Percentiles rank a stretch among this genome's conserved stretches.
phyloP scores from a whole-genome alignment of 2,113 vertebrate species.

The Megaleporinus macrocephalus region DNA sequence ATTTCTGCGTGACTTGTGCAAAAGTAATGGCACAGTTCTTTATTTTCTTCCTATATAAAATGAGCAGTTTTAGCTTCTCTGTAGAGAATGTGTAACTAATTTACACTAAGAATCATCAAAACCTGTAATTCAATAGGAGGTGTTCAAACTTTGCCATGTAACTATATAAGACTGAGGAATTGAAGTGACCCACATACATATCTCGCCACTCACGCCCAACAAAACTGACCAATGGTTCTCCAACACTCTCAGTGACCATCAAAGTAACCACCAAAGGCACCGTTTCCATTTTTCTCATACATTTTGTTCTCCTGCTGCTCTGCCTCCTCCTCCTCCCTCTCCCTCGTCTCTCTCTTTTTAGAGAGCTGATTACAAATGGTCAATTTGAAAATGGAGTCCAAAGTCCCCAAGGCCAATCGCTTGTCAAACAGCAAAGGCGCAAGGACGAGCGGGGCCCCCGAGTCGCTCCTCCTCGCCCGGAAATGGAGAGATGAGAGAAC shows the following conservation, averaged over 20 bases:
- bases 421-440: slow-evolving; percentile 80
- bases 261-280: slow-evolving; percentile 49
- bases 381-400: slow-evolving; percentile 82
- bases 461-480: slow-evolving; percentile 60
- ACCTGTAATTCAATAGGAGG: no score
- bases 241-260: slow-evolving; percentile 58
- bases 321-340: slow-evolving; percentile 54
- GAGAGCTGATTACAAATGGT: slow-evolving; percentile 82
- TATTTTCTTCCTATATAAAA: no score
- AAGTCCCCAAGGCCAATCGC: slow-evolving; percentile 77
- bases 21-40: no score
- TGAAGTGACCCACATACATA: background rate
- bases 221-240: slow-evolving; percentile 13
- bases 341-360: slow-evolving; percentile 61
- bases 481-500: slow-evolving; percentile 50
- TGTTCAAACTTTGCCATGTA: no score
- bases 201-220: background rate
- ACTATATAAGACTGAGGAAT: no score
- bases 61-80: no score
- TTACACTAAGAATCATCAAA: no score
- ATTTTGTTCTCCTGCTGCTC: slow-evolving; percentile 36
- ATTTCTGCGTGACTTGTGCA: no score
- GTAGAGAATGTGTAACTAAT: no score
- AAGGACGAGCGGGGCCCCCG: slow-evolving; percentile 74
- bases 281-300: slow-evolving; percentile 47